These are phyloP conservation scores for Phasianus colchicus DNA, from an alignment of 2,113 vertebrate species.

Conservation along the genomic window DNA sequence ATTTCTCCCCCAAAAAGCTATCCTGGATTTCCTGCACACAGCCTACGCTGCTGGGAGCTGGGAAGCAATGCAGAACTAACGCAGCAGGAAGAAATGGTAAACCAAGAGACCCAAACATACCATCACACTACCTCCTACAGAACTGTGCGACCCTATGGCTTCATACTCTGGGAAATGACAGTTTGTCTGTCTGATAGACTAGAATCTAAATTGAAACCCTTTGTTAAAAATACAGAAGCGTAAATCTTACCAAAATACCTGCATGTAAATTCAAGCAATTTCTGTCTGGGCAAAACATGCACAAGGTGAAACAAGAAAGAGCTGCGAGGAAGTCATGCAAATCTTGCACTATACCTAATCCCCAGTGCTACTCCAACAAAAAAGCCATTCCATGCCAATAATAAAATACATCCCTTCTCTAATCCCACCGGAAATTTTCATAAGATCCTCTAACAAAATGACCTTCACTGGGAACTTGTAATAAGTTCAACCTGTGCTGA, in stretches of 20 bases:
- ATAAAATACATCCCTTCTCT: background rate
- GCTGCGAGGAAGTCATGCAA: too few relatives aligned
- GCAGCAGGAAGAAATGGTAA: background rate
- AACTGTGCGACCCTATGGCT: rapidly evolving
- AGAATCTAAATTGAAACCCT: background rate
- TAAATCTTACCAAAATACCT: background rate
- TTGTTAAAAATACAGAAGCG: background rate
- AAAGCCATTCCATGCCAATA: background rate
- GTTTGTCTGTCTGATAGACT: background rate
- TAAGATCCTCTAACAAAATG: background rate
- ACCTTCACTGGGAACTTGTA: background rate
- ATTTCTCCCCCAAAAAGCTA: background rate
- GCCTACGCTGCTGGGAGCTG: background rate
- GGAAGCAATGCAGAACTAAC: background rate
- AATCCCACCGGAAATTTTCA: background rate
- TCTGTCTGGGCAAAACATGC: background rate
- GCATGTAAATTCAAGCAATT: background rate
- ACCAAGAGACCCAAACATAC: rapidly evolving
- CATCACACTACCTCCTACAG: background rate
- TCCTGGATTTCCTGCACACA: background rate
- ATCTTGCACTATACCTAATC: background rate
- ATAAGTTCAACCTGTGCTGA: background rate
- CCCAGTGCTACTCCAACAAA: rapidly evolving
- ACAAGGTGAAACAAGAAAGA: background rate
- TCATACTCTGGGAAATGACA: background rate